These are phyloP conservation scores for Empidonax alnorum DNA, from an alignment of 2,113 vertebrate genomes.

Conservation along the genomic window DNA sequence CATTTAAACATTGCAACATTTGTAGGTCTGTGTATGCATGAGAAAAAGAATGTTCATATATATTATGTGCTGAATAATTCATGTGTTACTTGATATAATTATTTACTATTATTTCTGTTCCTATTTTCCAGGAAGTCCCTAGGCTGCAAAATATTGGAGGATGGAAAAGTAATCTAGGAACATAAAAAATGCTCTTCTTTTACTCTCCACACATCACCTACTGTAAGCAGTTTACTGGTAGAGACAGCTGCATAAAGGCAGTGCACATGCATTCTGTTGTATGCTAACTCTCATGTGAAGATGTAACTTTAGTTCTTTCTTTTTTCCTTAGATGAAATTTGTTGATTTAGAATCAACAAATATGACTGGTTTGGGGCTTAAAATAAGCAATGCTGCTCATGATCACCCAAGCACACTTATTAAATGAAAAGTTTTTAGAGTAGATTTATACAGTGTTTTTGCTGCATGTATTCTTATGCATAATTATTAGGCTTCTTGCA, in stretches of 20 bases:
- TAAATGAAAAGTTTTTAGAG: background rate
- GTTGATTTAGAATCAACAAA: background rate
- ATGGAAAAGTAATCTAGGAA: background rate
- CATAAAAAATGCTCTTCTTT: background rate
- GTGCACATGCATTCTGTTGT: background rate
- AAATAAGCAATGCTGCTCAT: background rate
- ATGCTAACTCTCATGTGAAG: background rate
- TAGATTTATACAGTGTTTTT: background rate
- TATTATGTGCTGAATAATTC: background rate
- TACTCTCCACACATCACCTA: background rate
- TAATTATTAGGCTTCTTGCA: background rate
- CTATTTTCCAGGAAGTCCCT: background rate
- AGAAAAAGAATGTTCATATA: background rate
- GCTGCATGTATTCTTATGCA: background rate
- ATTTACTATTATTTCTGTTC: constrained; percentile 7
- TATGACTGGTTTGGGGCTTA: background rate
- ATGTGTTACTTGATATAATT: background rate
- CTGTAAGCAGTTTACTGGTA: background rate
- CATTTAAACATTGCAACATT: background rate
- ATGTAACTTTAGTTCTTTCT: background rate
- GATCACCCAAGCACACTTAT: background rate
- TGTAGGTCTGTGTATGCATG: background rate
- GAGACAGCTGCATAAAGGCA: background rate
- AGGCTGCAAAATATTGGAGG: background rate
- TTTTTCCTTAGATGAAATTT: background rate